Percentiles rank a stretch among this genome's conserved stretches.
phyloP scores from a whole-genome alignment of 2,888 invertebrate species.

The Rotaria sp. region DNA sequence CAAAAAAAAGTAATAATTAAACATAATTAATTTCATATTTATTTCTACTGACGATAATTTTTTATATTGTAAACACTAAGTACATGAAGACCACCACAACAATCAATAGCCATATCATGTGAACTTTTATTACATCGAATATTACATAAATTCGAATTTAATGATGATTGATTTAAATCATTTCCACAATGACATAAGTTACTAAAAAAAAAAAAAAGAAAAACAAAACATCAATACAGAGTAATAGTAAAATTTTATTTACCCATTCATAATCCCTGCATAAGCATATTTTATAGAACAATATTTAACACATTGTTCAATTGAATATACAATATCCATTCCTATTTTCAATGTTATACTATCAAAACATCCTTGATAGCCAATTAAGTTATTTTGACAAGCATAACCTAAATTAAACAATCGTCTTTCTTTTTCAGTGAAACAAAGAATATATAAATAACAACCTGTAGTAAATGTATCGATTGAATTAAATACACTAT shows the following conservation, averaged over 20 bases:
- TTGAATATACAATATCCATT: not conserved
- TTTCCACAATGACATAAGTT: not conserved
- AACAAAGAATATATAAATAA: too few species aligned
- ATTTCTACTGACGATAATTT: not conserved
- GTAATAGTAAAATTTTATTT: not conserved
- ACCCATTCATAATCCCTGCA: not conserved
- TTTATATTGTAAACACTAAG: not conserved
- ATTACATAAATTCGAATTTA: not conserved
- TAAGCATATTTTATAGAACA: not conserved
- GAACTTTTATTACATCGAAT: not conserved
- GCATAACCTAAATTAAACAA: not conserved
- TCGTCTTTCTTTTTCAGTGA: too few species aligned
- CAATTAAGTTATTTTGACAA: not conserved
- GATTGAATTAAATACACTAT: conserved; percentile 18
- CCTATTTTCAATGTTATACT: not conserved
- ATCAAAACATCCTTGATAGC: conserved; percentile 17
- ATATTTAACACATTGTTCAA: not conserved
- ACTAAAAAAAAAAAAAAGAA: not conserved
- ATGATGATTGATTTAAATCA: not conserved
- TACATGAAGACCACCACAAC: not conserved
- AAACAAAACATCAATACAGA: not conserved
- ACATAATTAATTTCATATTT: not conserved
- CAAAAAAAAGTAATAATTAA: not conserved
- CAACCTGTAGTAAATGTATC: not conserved
- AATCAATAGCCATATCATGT: not conserved